Conservation (phyloP, 1,140 invertebrate genomes). For the Drosophila ogumai region DNA sequence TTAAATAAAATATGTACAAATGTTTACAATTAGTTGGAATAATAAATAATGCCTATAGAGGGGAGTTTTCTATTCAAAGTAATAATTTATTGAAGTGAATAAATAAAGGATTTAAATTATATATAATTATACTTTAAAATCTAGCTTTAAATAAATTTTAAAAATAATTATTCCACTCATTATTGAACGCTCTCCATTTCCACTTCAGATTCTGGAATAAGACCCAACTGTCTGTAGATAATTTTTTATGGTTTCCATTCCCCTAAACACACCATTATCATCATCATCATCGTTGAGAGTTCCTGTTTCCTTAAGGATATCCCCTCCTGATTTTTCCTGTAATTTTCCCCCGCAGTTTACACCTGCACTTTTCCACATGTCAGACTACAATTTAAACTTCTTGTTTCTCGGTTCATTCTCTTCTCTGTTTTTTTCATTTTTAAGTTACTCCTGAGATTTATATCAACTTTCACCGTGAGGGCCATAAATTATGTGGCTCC, state of each 20-base stretch:
- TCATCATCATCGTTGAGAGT: constrained; percentile 49
- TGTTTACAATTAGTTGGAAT: constrained; percentile 54
- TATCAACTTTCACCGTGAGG: constrained; percentile 79
- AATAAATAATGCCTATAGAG: background rate
- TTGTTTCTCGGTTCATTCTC: constrained; percentile 7
- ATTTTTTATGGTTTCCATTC: constrained; percentile 26
- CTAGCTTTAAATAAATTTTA: background rate
- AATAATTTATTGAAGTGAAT: background rate
- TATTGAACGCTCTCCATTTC: background rate
- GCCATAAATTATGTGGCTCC: constrained; percentile 71
- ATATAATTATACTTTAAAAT: background rate
- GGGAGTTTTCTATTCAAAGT: constrained; percentile 1
- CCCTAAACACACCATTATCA: constrained; percentile 10
- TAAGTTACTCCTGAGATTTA: constrained; percentile 72
- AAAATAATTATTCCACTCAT: background rate
- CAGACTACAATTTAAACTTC: constrained; percentile 47
- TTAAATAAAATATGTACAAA: constrained; percentile 39
- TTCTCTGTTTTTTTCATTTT: constrained; percentile 39
- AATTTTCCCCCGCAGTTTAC: constrained; percentile 19
- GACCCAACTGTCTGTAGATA: constrained; percentile 20
- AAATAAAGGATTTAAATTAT: background rate
- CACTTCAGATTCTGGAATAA: background rate
- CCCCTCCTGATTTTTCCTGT: constrained; percentile 16
- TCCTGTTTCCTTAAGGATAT: constrained; percentile 44
- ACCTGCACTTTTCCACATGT: constrained; percentile 59